Base-by-base conservation (phyloP, 2,797 vertebrate genomes). In the Pelodytes ibericus region DNA sequence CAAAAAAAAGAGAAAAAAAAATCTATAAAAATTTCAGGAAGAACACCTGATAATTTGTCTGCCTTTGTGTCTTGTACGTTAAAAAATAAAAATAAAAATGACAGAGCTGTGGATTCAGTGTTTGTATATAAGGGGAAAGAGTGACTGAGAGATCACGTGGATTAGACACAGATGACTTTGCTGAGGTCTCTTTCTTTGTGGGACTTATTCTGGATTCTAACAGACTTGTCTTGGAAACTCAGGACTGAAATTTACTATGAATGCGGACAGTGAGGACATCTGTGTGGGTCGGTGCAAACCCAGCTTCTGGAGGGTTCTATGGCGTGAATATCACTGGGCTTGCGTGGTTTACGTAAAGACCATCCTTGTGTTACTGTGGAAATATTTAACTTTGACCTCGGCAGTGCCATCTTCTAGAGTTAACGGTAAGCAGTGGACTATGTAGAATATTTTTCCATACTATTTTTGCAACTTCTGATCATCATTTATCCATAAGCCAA, bases 21-120 rank as follows among this genome's bases (percentile, higher is more conserved):
- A 82, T 85, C 64, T 86, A 81, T 78, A 81, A 87, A 87, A 84
- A 49, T 15, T n/a, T 69, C 64, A 74, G 77, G 71, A 36, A 80
- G 83, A 83, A 83, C 82, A 89, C 81, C 82, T 89, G 85, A 90
- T 87, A 88, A 86, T 72, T 71, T 88, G 83, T 80, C 84, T 89
- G 83, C 86, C 84, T 79, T 73, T 79, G 47, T 79, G 77, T 79
- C 77, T 62, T 79, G 31, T 77, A 58, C 69, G 71, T 79, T 51
- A 44, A 73, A 71, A 61, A 70, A 36, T 10, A 47, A 79, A 84
- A 72, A 60, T 65, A 67, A 64, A 67, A 57, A 68, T 67, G 31
- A 61, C 47, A 63, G 64, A 74, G 71, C 88, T 53, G 82, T 89
- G 87, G 86, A 87, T 84, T 84, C 81, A 18, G 83, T 87, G 84